A percentile compares a stretch with the other conserved stretches of the same genome.
Conservation (phyloP, 2,797 vertebrate genomes). For the Esox lucius region DNA sequence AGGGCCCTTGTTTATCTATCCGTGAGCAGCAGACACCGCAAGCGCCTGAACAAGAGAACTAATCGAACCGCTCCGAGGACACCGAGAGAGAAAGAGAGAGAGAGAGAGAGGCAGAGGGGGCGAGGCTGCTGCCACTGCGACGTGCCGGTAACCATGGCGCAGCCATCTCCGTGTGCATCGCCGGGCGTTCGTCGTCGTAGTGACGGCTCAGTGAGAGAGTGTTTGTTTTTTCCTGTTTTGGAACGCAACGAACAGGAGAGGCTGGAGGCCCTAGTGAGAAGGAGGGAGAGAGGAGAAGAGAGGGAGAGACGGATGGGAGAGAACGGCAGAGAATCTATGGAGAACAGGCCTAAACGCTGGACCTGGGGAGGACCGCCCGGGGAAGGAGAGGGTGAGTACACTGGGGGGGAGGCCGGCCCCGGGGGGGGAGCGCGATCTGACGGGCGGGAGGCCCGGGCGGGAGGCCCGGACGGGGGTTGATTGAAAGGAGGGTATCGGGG, state of each 20-base stretch:
- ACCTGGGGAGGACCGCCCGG: conserved; percentile 85
- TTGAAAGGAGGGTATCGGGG: conserved; percentile 4
- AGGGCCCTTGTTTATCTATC: conserved; percentile 15
- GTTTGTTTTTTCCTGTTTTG: conserved; percentile 76
- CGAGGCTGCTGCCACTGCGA: conserved; percentile 52
- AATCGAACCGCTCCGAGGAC: not conserved
- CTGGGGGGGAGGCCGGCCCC: not conserved
- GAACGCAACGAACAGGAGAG: conserved; percentile 88
- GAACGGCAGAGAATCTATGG: conserved; percentile 64
- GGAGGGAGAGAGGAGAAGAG: conserved; percentile 31
- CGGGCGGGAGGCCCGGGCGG: not conserved
- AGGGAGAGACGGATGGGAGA: conserved; percentile 35
- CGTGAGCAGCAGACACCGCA: not conserved
- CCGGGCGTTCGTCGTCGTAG: conserved; percentile 71
- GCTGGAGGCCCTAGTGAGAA: conserved; percentile 90
- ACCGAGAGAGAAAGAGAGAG: not conserved
- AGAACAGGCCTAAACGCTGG: conserved; percentile 92
- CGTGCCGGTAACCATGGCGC: conserved; percentile 73
- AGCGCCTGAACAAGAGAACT: not conserved
- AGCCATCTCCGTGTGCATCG: conserved; percentile 66
- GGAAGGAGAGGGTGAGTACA: conserved; percentile 75
- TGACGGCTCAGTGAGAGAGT: conserved; percentile 79
- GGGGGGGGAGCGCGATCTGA: conserved; percentile 25
- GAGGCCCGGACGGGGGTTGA: not conserved
- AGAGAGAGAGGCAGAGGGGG: conserved; percentile 26